phyloP scores from a whole-genome alignment of 2,888 invertebrate species.

The Polydrusus tereticollis region DNA sequence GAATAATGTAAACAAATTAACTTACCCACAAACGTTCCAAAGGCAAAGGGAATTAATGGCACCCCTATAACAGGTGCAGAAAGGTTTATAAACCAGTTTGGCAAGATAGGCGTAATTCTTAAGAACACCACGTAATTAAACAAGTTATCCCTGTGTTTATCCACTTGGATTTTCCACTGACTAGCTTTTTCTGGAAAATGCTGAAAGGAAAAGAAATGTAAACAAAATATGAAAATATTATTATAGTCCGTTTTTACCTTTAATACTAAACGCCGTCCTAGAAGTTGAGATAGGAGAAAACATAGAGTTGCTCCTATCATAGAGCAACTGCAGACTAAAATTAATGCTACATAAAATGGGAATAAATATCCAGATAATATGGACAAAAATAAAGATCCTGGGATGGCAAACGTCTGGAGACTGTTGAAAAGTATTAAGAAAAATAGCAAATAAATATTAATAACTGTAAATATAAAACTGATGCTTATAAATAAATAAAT shows the following conservation, averaged over 20 bases:
- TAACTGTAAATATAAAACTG: too few species aligned
- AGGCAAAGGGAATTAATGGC: slow-evolving; percentile 89
- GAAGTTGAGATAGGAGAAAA: slow-evolving; percentile 90
- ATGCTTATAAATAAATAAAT: too few species aligned
- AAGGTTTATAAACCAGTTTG: slow-evolving; percentile 99
- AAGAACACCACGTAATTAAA: slow-evolving; percentile 97
- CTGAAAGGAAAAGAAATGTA: slow-evolving; percentile 35
- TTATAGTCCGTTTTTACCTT: slow-evolving; percentile 61
- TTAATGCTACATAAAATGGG: slow-evolving; percentile 90
- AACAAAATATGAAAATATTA: not conserved
- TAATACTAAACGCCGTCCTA: slow-evolving; percentile 87
- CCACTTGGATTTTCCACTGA: slow-evolving; percentile 87
- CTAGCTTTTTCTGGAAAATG: slow-evolving; percentile 91
- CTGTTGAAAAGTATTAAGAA: slow-evolving; percentile 71
- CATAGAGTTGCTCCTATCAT: slow-evolving; percentile 96
- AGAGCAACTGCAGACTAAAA: slow-evolving; percentile 93
- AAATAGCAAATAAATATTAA: slow-evolving; percentile 43
- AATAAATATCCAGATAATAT: slow-evolving; percentile 97
- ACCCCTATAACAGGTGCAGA: slow-evolving; percentile 97
- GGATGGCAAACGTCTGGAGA: slow-evolving; percentile 99
- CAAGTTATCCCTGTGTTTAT: slow-evolving; percentile 88
- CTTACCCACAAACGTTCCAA: slow-evolving; percentile 88
- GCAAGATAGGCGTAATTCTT: slow-evolving; percentile 96
- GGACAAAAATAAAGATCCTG: slow-evolving; percentile 97
- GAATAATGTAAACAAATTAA: not conserved